Evolutionary conservation across 2,113 vertebrate species (phyloP).

Genomic region (Murina feae): DNA sequence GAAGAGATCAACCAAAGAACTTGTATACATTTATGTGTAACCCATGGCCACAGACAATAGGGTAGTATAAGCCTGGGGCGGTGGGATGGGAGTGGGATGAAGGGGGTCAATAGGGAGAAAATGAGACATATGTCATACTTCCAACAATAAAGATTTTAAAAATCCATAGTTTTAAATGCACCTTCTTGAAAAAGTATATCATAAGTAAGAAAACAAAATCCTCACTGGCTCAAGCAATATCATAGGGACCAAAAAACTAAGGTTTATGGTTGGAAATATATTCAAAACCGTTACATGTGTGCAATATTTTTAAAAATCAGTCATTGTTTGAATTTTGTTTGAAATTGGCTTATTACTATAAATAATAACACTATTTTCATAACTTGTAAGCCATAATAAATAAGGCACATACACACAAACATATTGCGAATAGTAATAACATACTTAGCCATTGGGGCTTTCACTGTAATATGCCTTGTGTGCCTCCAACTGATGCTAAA

Average conservation of each 20-base stretch:
- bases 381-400: conserved; percentile 66
- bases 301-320: conserved; percentile 58
- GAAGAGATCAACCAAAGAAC: too few species aligned
- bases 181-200: neutral
- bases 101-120: too few species aligned
- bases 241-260: conserved; percentile 20
- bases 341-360: conserved; percentile 60
- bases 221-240: neutral
- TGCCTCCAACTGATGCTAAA: conserved; percentile 73
- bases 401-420: conserved; percentile 45
- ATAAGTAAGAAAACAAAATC: neutral
- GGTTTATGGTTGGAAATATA: neutral
- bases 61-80: too few species aligned
- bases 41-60: too few species aligned
- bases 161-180: conserved; percentile 9
- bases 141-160: neutral
- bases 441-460: conserved; percentile 37
- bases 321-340: conserved; percentile 60
- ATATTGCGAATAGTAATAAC: conserved; percentile 65
- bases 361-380: conserved; percentile 65
- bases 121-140: too few species aligned
- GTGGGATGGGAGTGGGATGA: too few species aligned
- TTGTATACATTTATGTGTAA: too few species aligned
- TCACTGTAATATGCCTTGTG: conserved; percentile 68
- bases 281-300: neutral